Base-by-base conservation (phyloP, 2,797 vertebrate species). In the Hirundo rustica region DNA sequence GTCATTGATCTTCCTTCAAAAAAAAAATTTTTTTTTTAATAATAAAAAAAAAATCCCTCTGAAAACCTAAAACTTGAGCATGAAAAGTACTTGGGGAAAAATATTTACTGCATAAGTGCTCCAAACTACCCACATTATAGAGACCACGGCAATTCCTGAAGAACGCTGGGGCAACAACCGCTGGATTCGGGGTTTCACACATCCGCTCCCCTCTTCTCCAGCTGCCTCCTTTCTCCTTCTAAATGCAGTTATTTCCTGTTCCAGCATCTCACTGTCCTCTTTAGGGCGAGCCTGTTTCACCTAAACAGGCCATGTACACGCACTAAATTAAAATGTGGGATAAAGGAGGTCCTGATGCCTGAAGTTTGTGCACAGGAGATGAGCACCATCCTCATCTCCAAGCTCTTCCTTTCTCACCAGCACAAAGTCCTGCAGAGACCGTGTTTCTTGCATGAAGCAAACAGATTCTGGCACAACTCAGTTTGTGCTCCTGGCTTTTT, bases 1-100 rank as follows among this genome's bases (percentile, higher is more conserved):
- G 85, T 78, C 71, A 85, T 95, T 94, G 94, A 96, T 97, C 94
- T 97, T 95, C 95, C 91, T 97, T 97, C 73, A 94, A 96, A 88
- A 92, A 94, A 95, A 53, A 32, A 34, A 7, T 29, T 45, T 51
- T 83, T 84, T 84, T 95, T 78, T 13, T 93, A 96, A 88, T 58
- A 86, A 95, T 85, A 83, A 82, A 89, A 71, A 78, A 83, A 83
- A 89, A 71, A 76, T 81, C 75, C 88, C 81, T 92, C 94, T 83
- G 92, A 96, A 96, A 96, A 91, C 62, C 75, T 92, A 93, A 96
- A 95, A 84, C 53, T 89, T 1, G 0, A 88, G 76, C 72, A 87
- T 89, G 93, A 96, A 87, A 94, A 96, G 81, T 83, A 88, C 89
- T 96, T 73, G 91, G 86, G 78, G 81, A 82, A 95, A 94, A 96